Evolutionary conservation across 2,888 invertebrate genomes (phyloP).

Genomic region (Drosophila subquinaria): DNA sequence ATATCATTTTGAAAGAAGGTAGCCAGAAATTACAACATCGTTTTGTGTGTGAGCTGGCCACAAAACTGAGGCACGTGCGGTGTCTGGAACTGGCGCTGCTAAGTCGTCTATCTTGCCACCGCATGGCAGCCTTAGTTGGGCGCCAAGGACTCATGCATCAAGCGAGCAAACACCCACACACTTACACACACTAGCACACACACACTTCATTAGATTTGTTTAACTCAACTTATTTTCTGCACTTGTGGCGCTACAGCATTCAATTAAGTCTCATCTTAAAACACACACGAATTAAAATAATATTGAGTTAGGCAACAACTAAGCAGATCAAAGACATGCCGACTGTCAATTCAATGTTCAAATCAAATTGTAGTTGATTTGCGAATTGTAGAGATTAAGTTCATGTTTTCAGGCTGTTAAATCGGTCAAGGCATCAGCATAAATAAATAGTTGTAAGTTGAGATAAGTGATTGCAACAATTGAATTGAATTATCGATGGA

Average conservation of each 20-base stretch:
- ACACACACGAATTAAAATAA: constrained; percentile 21
- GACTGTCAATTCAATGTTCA: constrained; percentile 21
- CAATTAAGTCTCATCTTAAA: constrained; percentile 61
- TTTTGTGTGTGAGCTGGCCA: constrained; percentile 46
- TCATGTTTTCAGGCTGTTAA: not conserved
- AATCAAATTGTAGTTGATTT: constrained; percentile 40
- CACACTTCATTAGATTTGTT: constrained; percentile 76
- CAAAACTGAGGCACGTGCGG: constrained; percentile 65
- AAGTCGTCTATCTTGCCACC: constrained; percentile 66
- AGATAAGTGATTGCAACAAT: not conserved
- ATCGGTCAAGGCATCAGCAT: not conserved
- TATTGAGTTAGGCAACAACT: constrained; percentile 23
- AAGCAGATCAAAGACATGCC: constrained; percentile 17
- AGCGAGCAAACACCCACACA: constrained; percentile 5
- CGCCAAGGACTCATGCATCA: constrained; percentile 49
- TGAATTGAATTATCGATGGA: not conserved
- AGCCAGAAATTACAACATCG: constrained; percentile 68
- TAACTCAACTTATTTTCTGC: constrained; percentile 74
- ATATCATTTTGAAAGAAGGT: constrained; percentile 68
- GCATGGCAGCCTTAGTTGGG: constrained; percentile 43
- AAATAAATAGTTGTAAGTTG: not conserved
- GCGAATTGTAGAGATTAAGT: constrained; percentile 1
- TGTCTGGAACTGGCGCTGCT: constrained; percentile 37
- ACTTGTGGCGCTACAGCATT: constrained; percentile 47
- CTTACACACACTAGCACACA: constrained; percentile 11